Base-by-base conservation (phyloP, 2,888 invertebrate species). In the Dilophus febrilis region DNA sequence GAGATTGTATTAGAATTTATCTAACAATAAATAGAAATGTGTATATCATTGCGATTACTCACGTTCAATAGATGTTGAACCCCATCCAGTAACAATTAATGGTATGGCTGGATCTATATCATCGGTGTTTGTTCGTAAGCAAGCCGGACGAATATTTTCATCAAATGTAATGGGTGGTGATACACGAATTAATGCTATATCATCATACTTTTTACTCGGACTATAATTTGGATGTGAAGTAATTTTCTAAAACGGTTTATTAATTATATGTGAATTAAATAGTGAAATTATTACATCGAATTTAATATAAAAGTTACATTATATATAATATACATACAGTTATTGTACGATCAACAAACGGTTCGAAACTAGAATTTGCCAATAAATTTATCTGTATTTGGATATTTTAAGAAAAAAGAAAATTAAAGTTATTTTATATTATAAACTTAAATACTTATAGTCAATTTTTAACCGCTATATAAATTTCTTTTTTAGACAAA, bases 31-130 rank as follows among this genome's bases (percentile, higher is more conserved):
- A n/a, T n/a, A n/a, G n/a, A n/a, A n/a, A n/a, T 17, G 13, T 40
- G 13, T 22, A 6, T 22, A 22, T 22, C 4, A 8, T 22, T 22
- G 8, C 4, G 8, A 22, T 22, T 6, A 41, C 41, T 46, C 44
- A 50, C 50, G 42, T 33, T 35, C 35, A 4, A 41, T 6, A 28
- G 45, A 37, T 13, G 41, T 42, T 7, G 37, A 31, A 4, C 53
- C 53, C 52, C 52, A 53, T 13, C 53, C 52, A 10, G 49, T 48
- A 1, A 50, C 50, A 11, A 45, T 30, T 11, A 53, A 40, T 12
- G 16, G 36, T 17, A 32, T 10, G 7, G 27, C 30, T 10, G 42
- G 18, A 11, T 17, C 19, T 1, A 47, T n/a, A 36, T 51, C 50
- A 2, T 27, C 16, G 1, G 35, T n/a, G n/a, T 48, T 39, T 6